Percentiles rank a stretch among this genome's conserved stretches.
These are phyloP conservation scores for Zosterops japonicus DNA, from an alignment of 2,113 vertebrate genomes.

Conservation along the genomic window DNA sequence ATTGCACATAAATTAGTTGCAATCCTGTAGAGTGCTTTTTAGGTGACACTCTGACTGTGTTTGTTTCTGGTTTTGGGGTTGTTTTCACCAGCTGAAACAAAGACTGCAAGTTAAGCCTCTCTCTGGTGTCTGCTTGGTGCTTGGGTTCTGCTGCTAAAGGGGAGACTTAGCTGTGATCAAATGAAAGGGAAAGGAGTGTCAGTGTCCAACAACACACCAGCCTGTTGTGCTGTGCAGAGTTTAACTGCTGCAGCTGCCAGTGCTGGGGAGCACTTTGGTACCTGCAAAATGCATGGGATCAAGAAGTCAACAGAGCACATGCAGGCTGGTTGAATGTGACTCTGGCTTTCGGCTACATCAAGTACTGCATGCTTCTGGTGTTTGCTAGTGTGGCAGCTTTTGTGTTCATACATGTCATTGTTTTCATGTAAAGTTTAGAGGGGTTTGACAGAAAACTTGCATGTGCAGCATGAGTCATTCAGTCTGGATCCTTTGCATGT, in stretches of 20 bases:
- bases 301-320: neutral
- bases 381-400: neutral
- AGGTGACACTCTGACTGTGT: neutral
- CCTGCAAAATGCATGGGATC: no score
- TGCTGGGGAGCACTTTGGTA: neutral
- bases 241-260: neutral
- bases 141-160: neutral
- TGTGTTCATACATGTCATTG: neutral
- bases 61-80: neutral
- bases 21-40: neutral
- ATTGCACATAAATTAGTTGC: accelerated
- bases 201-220: neutral
- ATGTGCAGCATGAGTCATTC: neutral
- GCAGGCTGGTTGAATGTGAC: neutral
- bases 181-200: neutral
- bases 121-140: neutral
- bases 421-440: neutral
- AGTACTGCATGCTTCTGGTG: neutral
- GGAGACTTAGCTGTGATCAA: accelerated
- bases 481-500: neutral
- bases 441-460: neutral
- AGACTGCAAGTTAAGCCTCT: neutral
- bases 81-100: neutral
- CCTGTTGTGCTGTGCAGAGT: neutral
- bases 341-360: neutral